These are phyloP conservation scores for Pantala flavescens DNA, from an alignment of 1,140 invertebrate genomes.

Conservation along the genomic window DNA sequence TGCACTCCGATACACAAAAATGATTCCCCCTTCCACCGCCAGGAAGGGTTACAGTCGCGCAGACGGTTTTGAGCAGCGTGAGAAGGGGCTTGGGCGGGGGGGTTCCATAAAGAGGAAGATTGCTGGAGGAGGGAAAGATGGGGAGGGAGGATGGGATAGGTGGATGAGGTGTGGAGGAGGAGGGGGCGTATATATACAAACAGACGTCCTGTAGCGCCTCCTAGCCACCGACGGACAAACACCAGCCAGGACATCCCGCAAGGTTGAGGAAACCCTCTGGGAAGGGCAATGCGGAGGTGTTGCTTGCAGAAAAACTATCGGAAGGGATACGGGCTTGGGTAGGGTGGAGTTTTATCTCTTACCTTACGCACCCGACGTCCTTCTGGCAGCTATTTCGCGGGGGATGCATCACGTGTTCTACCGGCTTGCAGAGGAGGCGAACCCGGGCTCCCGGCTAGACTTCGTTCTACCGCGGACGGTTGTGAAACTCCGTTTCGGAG, in stretches of 20 bases:
- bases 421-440: conserved; percentile 22
- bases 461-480: neutral
- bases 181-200: conserved; percentile 38
- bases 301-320: conserved; percentile 37
- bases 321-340: conserved; percentile 37
- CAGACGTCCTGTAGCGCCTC: conserved; percentile 38
- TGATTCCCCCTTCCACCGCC: neutral
- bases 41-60: neutral
- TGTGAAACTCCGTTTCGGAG: neutral
- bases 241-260: conserved; percentile 23
- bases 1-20: neutral
- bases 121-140: neutral
- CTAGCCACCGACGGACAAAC: conserved; percentile 31
- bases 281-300: conserved; percentile 27
- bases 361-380: too few relatives aligned
- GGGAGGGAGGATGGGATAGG: neutral
- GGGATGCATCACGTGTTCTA: too few relatives aligned
- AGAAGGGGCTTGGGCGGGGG: neutral
- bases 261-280: neutral
- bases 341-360: conserved; percentile 37
- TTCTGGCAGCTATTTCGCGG: too few relatives aligned
- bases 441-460: neutral
- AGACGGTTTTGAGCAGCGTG: neutral
- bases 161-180: conserved; percentile 22
- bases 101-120: neutral